Base-by-base conservation (phyloP, 2,888 invertebrate species). In the Phragmatobia fuliginosa region DNA sequence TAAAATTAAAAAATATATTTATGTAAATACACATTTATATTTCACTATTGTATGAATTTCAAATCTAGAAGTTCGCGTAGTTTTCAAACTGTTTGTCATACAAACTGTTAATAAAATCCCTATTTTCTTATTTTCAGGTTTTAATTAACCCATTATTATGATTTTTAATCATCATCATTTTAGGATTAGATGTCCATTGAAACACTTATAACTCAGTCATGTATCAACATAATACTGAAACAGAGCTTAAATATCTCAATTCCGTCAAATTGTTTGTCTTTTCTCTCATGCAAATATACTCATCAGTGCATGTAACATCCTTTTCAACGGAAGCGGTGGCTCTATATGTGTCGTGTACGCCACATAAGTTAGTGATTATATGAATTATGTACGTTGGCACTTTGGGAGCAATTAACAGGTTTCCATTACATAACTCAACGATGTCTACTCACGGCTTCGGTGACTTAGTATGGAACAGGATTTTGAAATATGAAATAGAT, bases 361-460 rank as follows among this genome's bases (percentile, higher is more conserved):
- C 87, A 90, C 91, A 92, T 91, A 92, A 92, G 87, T 91, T 87
- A 88, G 83, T 75, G 85, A 84, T 80, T 81, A 83, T 88, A 91
- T 95, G 91, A 93, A 93, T 94, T 93, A 94, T 94, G 92, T 91
- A 93, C 87, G 93, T 91, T 91, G 87, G 89, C 94, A 94, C 94
- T 94, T 93, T 91, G 91, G 86, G 87, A 92, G 91, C 94, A 94
- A 94, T 95, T 94, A 95, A 92, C 88, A 90, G 89, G 90, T 91
- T 94, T 94, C 93, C 94, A 93, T 93, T 91, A 94, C 94, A 94
- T 95, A 94, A 94, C 91, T 95, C 92, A 94, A 75, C 91, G 89
- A 94, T 94, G 90, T 90, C 88, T 85, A 79, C 78, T 89, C 84
- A 90, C 90, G 88, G 83, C 83, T 71, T 77, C 70, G 89, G 61